Percentiles rank a stretch among this genome's conserved stretches.
phyloP scores from a whole-genome alignment of 2,113 vertebrate species.

The Pseudonaja textilis region DNA sequence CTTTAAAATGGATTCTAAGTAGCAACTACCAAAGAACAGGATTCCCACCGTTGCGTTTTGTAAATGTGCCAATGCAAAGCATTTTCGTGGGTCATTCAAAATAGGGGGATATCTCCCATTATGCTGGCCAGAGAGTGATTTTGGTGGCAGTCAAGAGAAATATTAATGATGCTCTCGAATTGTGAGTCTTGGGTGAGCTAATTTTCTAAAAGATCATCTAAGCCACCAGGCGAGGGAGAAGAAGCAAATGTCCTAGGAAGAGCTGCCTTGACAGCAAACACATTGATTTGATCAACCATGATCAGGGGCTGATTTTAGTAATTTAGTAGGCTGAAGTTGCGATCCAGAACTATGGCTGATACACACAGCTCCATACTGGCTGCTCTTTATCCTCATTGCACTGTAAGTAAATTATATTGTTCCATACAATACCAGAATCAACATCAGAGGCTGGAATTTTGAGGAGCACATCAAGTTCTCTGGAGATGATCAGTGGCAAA shows the following conservation, averaged over 20 bases:
- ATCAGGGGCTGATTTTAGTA: neutral
- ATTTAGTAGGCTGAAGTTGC: too few species aligned
- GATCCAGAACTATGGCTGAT: neutral
- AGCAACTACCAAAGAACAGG: neutral
- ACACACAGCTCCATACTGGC: neutral
- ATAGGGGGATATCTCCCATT: neutral
- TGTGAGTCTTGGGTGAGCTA: too few species aligned
- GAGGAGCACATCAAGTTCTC: neutral
- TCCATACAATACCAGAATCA: neutral
- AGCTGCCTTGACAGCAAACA: neutral
- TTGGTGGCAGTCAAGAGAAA: neutral
- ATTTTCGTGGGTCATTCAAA: neutral
- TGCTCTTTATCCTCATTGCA: neutral
- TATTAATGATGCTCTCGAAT: constrained; percentile 6
- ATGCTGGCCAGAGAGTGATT: neutral
- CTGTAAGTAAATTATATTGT: neutral
- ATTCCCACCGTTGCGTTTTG: neutral
- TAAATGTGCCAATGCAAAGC: constrained; percentile 48
- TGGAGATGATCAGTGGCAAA: neutral
- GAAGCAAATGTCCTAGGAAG: too few species aligned
- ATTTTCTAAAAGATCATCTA: neutral
- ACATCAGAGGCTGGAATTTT: neutral
- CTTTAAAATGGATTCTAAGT: neutral
- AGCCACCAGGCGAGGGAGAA: neutral
- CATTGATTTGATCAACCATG: neutral